A percentile compares a stretch with the other conserved stretches of the same genome.
phyloP scores from a whole-genome alignment of 2,888 invertebrate species.

The Cheilosia urbana region DNA sequence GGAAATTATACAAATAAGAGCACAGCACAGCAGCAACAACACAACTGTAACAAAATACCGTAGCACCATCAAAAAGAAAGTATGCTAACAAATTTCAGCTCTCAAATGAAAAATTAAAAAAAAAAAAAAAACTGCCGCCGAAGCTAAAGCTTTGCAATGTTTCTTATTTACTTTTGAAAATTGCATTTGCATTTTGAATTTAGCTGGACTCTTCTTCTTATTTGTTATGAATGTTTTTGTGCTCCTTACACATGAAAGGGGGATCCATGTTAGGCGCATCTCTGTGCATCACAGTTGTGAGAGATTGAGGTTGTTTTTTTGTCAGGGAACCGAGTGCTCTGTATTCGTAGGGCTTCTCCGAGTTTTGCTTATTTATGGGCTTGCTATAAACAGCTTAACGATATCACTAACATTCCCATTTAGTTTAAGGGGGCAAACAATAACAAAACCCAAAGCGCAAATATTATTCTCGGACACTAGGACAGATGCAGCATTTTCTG shows the following conservation, averaged over 20 bases:
- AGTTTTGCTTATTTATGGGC: no score
- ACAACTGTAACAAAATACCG: slow-evolving; percentile 47
- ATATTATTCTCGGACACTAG: no score
- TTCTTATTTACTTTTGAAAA: slow-evolving; percentile 8
- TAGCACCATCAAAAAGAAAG: slow-evolving; percentile 62
- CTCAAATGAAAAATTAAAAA: background rate
- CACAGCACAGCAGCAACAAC: slow-evolving; percentile 15
- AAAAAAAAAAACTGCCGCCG: slow-evolving; percentile 22
- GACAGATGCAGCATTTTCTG: no score
- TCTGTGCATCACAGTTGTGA: no score
- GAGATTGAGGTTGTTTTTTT: no score
- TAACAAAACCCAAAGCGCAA: no score
- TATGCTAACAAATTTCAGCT: slow-evolving; percentile 51
- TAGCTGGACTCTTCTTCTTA: background rate
- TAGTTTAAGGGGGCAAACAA: background rate
- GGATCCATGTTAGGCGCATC: no score
- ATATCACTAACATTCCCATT: background rate
- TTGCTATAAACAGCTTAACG: no score
- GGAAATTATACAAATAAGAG: slow-evolving; percentile 7
- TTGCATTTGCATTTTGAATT: background rate
- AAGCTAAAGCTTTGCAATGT: slow-evolving; percentile 23
- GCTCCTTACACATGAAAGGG: no score
- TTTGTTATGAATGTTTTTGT: no score
- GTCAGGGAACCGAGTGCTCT: no score
- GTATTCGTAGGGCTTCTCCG: no score